These are phyloP conservation scores for Aspidiotus destructor DNA, from an alignment of 2,888 invertebrate genomes.

Conservation along the genomic window DNA sequence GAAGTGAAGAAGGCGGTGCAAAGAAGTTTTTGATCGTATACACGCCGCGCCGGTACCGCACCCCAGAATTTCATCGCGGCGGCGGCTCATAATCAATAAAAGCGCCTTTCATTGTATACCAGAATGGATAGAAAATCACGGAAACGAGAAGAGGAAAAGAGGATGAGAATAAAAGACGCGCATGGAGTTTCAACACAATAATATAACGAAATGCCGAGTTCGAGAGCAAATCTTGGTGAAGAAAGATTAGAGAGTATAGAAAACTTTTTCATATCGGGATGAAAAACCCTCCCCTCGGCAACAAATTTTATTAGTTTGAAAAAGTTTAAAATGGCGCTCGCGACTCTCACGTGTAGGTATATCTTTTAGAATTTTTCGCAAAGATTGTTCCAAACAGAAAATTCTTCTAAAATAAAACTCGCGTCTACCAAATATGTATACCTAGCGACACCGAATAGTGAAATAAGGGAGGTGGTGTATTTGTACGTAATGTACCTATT, in stretches of 20 bases:
- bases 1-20: neutral
- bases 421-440: too few relatives aligned
- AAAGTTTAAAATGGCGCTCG: constrained; percentile 27
- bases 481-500: too few relatives aligned
- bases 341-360: neutral
- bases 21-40: neutral
- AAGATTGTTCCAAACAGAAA: too few relatives aligned
- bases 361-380: too few relatives aligned
- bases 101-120: too few relatives aligned
- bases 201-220: constrained; percentile 22
- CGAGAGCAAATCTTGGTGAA: constrained; percentile 20
- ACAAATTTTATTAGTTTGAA: constrained; percentile 28
- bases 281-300: constrained; percentile 15
- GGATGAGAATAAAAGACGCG: constrained; percentile 10
- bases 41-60: too few relatives aligned
- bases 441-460: too few relatives aligned
- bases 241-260: constrained; percentile 25
- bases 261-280: neutral
- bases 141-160: constrained; percentile 3
- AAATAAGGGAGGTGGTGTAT: too few relatives aligned
- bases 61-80: too few relatives aligned
- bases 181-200: constrained; percentile 11
- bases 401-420: too few relatives aligned
- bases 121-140: neutral
- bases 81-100: too few relatives aligned